These are phyloP conservation scores for Halyomorpha halys DNA, from an alignment of 1,140 invertebrate genomes.

Conservation along the genomic window DNA sequence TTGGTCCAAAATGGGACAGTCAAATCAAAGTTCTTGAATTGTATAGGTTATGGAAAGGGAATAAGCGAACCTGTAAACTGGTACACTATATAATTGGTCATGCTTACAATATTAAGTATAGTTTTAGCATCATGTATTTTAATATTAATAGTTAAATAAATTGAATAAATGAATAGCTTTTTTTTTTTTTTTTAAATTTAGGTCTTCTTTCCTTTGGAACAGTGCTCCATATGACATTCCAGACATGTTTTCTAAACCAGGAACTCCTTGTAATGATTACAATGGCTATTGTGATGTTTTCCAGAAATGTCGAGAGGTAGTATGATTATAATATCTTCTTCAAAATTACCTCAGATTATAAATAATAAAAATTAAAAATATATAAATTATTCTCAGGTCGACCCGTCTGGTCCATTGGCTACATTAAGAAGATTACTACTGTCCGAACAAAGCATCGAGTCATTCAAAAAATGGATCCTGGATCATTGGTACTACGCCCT, in stretches of 20 bases:
- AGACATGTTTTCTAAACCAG: conserved; percentile 85
- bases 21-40: too few species aligned
- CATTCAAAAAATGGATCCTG: conserved; percentile 69
- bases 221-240: conserved; percentile 77
- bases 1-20: too few species aligned
- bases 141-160: too few species aligned
- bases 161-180: too few species aligned
- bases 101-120: too few species aligned
- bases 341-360: neutral
- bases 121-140: too few species aligned
- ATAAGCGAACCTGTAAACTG: too few species aligned
- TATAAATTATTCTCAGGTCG: conserved; percentile 47
- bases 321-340: conserved; percentile 4
- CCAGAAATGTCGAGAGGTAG: conserved; percentile 83
- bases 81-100: too few species aligned
- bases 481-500: conserved; percentile 77
- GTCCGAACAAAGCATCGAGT: conserved; percentile 78
- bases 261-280: conserved; percentile 95
- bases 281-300: conserved; percentile 99
- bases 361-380: neutral
- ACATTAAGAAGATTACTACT: conserved; percentile 75
- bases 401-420: conserved; percentile 87
- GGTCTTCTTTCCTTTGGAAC: conserved; percentile 87
- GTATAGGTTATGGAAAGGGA: too few species aligned
- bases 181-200: conserved; percentile 38